phyloP scores from a whole-genome alignment of 2,888 invertebrate species.

The Phoenoteleia sp. region DNA sequence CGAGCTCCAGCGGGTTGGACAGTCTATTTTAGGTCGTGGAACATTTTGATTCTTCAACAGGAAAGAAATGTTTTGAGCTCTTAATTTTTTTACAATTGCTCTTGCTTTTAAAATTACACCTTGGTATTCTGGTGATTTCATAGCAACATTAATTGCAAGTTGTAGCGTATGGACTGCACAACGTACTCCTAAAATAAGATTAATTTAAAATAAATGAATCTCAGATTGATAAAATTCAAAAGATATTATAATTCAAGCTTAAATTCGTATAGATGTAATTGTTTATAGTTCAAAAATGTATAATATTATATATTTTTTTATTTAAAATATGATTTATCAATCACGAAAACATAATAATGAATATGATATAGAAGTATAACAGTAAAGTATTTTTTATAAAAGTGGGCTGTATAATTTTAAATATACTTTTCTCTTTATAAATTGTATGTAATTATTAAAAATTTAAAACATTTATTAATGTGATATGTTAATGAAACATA shows the following conservation, averaged over 20 bases:
- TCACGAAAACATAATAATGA: no score
- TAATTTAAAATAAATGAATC: neutral
- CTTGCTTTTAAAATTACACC: constrained; percentile 23
- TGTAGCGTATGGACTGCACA: constrained; percentile 36
- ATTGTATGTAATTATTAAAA: no score
- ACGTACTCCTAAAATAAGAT: constrained; percentile 17
- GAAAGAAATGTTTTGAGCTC: constrained; percentile 6
- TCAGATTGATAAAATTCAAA: neutral
- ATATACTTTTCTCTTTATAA: no score
- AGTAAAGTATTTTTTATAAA: no score
- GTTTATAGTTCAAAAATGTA: no score
- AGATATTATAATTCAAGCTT: neutral
- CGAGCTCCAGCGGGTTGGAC: constrained; percentile 7
- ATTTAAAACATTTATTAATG: no score
- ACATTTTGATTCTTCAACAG: constrained; percentile 9
- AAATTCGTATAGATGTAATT: no score
- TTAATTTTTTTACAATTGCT: constrained; percentile 20
- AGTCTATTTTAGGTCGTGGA: neutral
- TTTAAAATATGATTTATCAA: no score
- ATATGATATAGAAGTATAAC: no score
- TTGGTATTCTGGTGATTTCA: neutral
- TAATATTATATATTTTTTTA: no score
- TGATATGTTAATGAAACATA: no score
- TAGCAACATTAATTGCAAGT: constrained; percentile 9
- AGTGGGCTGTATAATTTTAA: no score